phyloP scores from a whole-genome alignment of 2,888 invertebrate species.

The Eupithecia subumbrata region DNA sequence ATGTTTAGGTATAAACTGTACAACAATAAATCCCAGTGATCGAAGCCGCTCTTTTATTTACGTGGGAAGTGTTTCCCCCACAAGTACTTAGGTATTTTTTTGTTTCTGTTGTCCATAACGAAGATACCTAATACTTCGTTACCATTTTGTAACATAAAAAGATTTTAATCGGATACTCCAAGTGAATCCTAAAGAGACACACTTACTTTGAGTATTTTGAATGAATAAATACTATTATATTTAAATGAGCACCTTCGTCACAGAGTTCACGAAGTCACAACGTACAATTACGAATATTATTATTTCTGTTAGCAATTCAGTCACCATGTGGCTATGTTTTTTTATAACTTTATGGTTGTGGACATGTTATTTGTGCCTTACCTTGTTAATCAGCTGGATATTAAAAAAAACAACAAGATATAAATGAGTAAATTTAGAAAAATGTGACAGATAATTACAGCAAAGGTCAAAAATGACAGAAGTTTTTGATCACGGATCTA shows the following conservation, averaged over 20 bases:
- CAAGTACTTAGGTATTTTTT: no score
- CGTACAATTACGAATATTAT: constrained; percentile 13
- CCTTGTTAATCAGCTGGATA: not conserved
- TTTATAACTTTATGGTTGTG: not conserved
- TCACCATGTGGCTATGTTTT: constrained; percentile 7
- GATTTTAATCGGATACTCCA: not conserved
- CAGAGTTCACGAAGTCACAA: constrained; percentile 31
- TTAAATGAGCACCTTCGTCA: constrained; percentile 29
- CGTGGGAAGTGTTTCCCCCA: no score
- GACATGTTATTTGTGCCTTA: not conserved
- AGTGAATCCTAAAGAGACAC: constrained; percentile 3
- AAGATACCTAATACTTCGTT: no score
- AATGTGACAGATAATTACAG: no score
- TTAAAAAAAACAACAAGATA: no score
- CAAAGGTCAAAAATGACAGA: no score
- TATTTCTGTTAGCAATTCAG: constrained; percentile 7
- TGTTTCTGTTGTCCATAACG: not conserved
- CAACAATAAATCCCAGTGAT: no score
- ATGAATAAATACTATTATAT: constrained; percentile 37
- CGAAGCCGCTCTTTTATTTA: no score
- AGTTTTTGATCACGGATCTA: no score
- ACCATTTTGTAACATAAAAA: not conserved
- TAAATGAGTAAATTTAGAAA: no score
- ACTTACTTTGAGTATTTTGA: constrained; percentile 3
- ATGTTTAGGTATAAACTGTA: no score